Evolutionary conservation across 2,888 invertebrate genomes (phyloP).

Genomic region (Alitta virens): DNA sequence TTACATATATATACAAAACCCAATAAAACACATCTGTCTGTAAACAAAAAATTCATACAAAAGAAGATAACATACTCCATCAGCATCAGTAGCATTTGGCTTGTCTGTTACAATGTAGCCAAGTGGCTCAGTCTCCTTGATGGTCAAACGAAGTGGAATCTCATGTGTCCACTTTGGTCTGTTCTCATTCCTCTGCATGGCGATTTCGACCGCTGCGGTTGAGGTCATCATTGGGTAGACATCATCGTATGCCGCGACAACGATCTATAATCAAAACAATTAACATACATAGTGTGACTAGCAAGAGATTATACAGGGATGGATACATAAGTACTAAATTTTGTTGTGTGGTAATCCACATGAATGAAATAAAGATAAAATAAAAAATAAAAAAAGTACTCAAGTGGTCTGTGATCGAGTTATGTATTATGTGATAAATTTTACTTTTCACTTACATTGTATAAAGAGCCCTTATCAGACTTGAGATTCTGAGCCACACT

Average conservation of each 20-base stretch:
- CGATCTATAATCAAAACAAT: conserved; percentile 28
- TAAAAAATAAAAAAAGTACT: too few relatives aligned
- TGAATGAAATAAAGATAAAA: too few relatives aligned
- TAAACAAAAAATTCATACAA: too few relatives aligned
- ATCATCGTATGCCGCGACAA: conserved; percentile 35
- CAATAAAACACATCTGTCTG: too few relatives aligned
- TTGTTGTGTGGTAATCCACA: too few relatives aligned
- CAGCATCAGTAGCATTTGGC: conserved; percentile 25
- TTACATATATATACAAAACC: too few relatives aligned
- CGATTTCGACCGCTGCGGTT: conserved; percentile 39
- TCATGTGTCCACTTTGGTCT: conserved; percentile 32
- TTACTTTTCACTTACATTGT: conserved; percentile 17
- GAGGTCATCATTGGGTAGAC: conserved; percentile 37
- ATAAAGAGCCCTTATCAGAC: conserved; percentile 23
- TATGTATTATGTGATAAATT: not conserved
- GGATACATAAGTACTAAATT: too few relatives aligned
- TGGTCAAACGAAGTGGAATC: conserved; percentile 23
- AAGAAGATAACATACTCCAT: conserved; percentile 14
- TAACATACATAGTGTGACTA: too few relatives aligned
- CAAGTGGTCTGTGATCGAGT: too few relatives aligned
- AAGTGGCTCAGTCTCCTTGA: conserved; percentile 34
- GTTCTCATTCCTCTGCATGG: conserved; percentile 41
- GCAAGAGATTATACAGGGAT: too few relatives aligned
- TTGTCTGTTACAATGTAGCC: conserved; percentile 30
- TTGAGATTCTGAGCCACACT: conserved; percentile 21